Base-by-base conservation (phyloP, 2,113 vertebrate species). In the Tinamus guttatus region DNA sequence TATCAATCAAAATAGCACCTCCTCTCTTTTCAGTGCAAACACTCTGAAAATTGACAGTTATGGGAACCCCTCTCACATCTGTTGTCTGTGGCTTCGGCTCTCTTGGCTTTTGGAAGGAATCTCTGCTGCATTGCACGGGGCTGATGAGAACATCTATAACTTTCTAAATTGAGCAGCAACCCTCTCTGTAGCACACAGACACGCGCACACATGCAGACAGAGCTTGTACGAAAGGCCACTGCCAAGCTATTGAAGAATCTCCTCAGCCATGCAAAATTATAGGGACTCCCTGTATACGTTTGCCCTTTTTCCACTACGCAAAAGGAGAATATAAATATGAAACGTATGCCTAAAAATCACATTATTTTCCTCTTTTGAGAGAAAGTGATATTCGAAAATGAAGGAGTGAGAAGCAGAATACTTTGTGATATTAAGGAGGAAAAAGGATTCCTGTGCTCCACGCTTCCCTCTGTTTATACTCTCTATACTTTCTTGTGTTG, bases 41-140 rank as follows among this genome's bases (percentile, higher is more conserved):
- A 96, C 97, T 97, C 95, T 93, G 97, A 97, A 96, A 97, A 97
- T 94, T 98, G 97, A 98, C 97, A 97, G 97, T 97, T 96, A 95
- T 77, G 96, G 97, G 97, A 97, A 97, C 97, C 97, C 95, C 93
- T 97, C 97, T 97, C 94, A 92, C 98, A 98, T 98, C 98, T 98
- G 98, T 97, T 97, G 98, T 98, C 98, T 98, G 97, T 81, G 94
- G 97, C 96, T 88, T 74, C 96, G 97, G 95, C 97, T 98, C 97
- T 96, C 90, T 97, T 96, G 95, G 96, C 98, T 97, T 97, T 98
- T 98, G 98, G 98, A 98, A 98, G 97, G 98, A 98, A 98, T 98
- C 98, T 97, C 97, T 95, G 69, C 94, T 97, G 94, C 97, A 97
- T 97, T 98, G 97, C 98, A 98, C 96, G 98, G 93, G 94, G 98